Percentiles rank a stretch among this genome's conserved stretches.
Evolutionary conservation across 2,797 vertebrate genomes (phyloP).

Genomic region (Dermochelys coriacea): DNA sequence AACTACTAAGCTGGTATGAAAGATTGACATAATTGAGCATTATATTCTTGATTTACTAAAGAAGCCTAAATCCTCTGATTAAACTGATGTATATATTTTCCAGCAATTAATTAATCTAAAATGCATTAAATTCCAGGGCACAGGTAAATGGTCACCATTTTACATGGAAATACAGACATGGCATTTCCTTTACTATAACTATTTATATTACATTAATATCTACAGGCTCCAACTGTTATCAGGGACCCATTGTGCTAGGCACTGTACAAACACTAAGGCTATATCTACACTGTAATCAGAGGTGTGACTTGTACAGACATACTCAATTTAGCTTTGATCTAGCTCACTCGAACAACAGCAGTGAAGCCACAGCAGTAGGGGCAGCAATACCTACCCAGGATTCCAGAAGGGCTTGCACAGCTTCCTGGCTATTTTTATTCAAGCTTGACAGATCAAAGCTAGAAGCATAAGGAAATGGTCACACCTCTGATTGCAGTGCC

Average conservation of each 20-base stretch:
- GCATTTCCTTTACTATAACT: background rate
- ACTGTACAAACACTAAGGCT: background rate
- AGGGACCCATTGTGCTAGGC: background rate
- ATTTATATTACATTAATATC: background rate
- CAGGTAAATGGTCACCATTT: background rate
- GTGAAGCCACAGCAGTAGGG: too few species aligned
- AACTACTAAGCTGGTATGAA: conserved; percentile 72
- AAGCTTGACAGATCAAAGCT: too few species aligned
- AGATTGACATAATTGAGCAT: conserved; percentile 76
- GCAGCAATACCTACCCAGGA: too few species aligned
- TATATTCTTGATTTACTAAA: conserved; percentile 74
- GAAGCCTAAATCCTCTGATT: conserved; percentile 62
- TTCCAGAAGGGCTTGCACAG: too few species aligned
- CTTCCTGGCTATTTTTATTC: too few species aligned
- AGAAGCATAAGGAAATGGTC: too few species aligned
- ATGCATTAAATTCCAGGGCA: conserved; percentile 56
- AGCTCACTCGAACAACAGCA: too few species aligned
- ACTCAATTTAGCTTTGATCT: too few species aligned
- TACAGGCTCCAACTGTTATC: background rate
- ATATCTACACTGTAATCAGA: too few species aligned
- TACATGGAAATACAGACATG: background rate
- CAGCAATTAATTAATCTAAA: conserved; percentile 69
- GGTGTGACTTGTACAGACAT: too few species aligned
- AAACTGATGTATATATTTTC: conserved; percentile 66
- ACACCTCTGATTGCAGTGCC: too few species aligned